These are phyloP conservation scores for Mustela erminea DNA, from an alignment of 2,797 vertebrate species.

Conservation along the genomic window DNA sequence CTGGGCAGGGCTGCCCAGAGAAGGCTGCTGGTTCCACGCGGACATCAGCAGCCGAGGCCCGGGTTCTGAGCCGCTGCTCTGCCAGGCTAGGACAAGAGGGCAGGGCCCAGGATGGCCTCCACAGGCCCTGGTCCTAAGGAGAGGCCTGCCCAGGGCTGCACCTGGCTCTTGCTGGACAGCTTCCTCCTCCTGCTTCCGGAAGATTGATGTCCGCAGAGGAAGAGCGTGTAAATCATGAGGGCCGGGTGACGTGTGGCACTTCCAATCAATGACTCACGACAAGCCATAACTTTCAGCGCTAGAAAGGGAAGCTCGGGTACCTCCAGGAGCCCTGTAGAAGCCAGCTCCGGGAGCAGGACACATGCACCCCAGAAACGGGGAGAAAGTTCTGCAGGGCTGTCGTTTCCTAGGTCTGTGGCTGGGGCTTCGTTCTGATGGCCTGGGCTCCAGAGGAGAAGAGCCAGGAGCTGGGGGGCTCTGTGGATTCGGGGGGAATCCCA, in stretches of 20 bases:
- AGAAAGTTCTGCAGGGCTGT: constrained; percentile 67
- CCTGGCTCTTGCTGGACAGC: not conserved
- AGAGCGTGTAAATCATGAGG: not conserved
- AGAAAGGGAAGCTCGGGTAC: not conserved
- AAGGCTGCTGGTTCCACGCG: rapidly evolving
- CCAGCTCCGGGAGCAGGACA: constrained; percentile 66
- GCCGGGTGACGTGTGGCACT: not conserved
- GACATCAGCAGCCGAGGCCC: rapidly evolving
- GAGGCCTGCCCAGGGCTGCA: rapidly evolving
- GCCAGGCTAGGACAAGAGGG: not conserved
- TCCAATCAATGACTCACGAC: constrained; percentile 13
- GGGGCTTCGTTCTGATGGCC: not conserved
- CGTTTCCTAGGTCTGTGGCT: not conserved
- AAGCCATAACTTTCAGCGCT: not conserved
- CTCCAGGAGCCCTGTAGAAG: constrained; percentile 51
- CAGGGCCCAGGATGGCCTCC: not conserved
- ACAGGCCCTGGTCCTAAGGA: not conserved
- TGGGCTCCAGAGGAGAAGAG: not conserved
- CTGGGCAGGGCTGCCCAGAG: rapidly evolving
- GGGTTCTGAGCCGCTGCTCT: not conserved
- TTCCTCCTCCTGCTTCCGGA: not conserved
- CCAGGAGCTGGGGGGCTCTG: not conserved
- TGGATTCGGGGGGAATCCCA: rapidly evolving
- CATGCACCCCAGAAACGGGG: constrained; percentile 65
- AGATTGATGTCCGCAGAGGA: not conserved